Percentiles rank a stretch among this genome's conserved stretches.
Conservation (phyloP, 1,140 invertebrate species). For the Steinernema khuongi region DNA sequence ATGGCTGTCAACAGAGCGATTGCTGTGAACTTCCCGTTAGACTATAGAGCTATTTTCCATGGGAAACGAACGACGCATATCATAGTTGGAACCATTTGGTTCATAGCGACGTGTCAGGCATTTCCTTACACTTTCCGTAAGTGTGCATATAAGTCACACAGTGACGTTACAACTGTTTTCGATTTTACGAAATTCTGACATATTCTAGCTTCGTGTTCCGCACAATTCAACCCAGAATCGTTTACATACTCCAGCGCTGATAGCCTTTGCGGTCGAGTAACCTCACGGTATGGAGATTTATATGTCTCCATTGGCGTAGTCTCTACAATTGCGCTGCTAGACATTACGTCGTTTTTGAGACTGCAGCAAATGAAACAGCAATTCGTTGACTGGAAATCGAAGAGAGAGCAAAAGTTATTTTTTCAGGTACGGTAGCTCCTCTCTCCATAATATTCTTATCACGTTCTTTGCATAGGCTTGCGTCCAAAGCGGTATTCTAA, state of each 20-base stretch:
- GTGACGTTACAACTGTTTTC: too few species aligned
- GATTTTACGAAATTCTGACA: neutral
- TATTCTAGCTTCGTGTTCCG: neutral
- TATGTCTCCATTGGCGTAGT: neutral
- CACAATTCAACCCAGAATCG: neutral
- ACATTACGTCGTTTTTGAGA: neutral
- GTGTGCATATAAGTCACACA: too few species aligned
- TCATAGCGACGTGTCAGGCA: neutral
- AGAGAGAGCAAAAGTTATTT: neutral
- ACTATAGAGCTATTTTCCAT: neutral
- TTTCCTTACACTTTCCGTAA: neutral
- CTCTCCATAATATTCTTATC: neutral
- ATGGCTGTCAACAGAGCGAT: neutral
- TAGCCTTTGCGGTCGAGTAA: neutral
- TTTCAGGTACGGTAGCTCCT: neutral
- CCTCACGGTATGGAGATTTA: neutral
- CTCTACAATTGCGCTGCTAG: neutral
- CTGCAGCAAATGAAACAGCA: neutral
- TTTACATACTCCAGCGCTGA: neutral
- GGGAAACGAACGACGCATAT: neutral
- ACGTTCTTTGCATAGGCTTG: neutral
- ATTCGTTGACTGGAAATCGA: neutral
- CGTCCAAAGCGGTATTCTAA: neutral
- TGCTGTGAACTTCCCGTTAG: neutral
- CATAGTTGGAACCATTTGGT: neutral